Conservation (phyloP, 2,888 invertebrate species). For the Tetragonula carbonaria region DNA sequence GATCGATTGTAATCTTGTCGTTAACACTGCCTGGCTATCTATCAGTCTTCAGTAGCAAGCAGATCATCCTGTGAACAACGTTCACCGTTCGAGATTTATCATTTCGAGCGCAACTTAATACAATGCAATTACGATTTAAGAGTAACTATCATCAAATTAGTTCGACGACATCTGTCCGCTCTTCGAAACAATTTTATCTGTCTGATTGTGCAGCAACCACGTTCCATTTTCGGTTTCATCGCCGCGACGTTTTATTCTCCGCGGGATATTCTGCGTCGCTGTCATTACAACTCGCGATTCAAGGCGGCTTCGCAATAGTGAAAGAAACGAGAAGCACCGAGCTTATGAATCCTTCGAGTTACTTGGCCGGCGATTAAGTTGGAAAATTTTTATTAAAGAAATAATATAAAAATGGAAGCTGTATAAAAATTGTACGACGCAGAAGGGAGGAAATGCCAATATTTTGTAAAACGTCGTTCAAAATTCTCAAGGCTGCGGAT, state of each 20-base stretch:
- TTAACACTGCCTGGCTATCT: constrained; percentile 1
- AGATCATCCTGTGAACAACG: neutral
- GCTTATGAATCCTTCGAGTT: neutral
- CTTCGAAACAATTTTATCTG: neutral
- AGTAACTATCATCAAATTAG: neutral
- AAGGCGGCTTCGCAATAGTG: neutral
- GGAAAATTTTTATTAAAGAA: neutral
- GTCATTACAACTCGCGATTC: neutral
- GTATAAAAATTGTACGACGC: neutral
- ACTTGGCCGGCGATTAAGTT: neutral
- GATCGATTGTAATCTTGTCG: constrained; percentile 35
- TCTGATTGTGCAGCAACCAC: neutral
- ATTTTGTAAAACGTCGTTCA: too few relatives aligned
- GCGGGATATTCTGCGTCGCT: neutral
- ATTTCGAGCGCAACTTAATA: neutral
- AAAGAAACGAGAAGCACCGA: neutral
- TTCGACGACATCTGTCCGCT: neutral
- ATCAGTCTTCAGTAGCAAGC: neutral
- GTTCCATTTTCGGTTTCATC: constrained; percentile 6
- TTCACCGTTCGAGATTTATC: neutral
- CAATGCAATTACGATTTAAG: neutral
- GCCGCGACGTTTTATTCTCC: too few relatives aligned
- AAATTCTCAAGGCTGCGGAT: neutral
- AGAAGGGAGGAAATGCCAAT: too few relatives aligned
- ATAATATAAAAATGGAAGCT: neutral